A percentile compares a stretch with the other conserved stretches of the same genome.
Evolutionary conservation across 2,888 invertebrate genomes (phyloP).

Genomic region (Stenodema calcarata): DNA sequence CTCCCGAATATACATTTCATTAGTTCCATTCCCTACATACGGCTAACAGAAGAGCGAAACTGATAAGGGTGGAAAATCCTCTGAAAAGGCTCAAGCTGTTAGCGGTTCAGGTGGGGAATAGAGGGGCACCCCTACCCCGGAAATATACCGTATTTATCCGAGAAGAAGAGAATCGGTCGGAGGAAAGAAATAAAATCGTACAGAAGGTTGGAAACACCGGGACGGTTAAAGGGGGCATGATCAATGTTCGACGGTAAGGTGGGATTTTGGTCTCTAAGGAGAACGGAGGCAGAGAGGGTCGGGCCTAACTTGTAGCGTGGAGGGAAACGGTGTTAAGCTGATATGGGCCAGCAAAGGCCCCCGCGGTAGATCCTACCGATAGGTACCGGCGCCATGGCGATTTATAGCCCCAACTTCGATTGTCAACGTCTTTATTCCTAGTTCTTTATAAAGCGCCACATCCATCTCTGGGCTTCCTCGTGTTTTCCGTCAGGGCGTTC

Average conservation of each 20-base stretch:
- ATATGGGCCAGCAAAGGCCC: slow-evolving; percentile 10
- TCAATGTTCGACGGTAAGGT: slow-evolving; percentile 19
- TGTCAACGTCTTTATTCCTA: slow-evolving; percentile 50
- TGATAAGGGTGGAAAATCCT: background rate
- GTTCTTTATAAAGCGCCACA: slow-evolving; percentile 48
- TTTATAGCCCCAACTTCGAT: slow-evolving; percentile 49
- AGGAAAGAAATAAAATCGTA: slow-evolving; percentile 3
- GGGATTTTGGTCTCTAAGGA: background rate
- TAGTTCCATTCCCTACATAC: background rate
- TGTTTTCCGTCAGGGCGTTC: background rate
- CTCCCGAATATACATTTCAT: background rate
- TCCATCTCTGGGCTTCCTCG: slow-evolving; percentile 18
- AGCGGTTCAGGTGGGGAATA: background rate
- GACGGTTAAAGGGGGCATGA: background rate
- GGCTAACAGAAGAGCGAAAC: background rate
- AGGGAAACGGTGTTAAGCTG: slow-evolving; percentile 11
- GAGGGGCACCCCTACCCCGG: background rate
- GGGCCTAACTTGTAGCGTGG: slow-evolving; percentile 11
- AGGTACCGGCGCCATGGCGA: slow-evolving; percentile 2
- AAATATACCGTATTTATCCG: background rate
- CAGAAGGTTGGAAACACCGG: slow-evolving; percentile 13
- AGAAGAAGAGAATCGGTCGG: background rate
- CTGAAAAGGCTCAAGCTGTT: background rate
- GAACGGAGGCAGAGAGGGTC: background rate
- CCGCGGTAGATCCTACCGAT: slow-evolving; percentile 19